Evolutionary conservation across 2,113 vertebrate genomes (phyloP).

Genomic region (Cettia cetti): DNA sequence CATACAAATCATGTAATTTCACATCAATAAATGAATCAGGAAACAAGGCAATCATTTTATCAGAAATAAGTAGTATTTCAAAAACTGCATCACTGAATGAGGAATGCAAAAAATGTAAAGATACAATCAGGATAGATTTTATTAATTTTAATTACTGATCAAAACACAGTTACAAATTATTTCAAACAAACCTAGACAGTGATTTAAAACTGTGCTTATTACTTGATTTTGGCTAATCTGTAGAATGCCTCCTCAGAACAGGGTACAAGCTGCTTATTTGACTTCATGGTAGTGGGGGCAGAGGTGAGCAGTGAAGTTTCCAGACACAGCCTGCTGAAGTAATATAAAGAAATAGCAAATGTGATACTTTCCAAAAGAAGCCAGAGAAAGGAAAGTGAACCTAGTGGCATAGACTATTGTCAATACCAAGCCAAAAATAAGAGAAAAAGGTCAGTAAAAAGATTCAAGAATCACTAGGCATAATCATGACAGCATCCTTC

Average conservation of each 20-base stretch:
- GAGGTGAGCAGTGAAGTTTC: slow-evolving; percentile 38
- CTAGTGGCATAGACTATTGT: background rate
- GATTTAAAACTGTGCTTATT: slow-evolving; percentile 48
- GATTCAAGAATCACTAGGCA: background rate
- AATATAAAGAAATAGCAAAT: slow-evolving; percentile 53
- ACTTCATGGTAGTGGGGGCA: slow-evolving; percentile 38
- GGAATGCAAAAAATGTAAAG: background rate
- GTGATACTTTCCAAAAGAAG: slow-evolving; percentile 40
- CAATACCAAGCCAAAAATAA: background rate
- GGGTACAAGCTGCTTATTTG: slow-evolving; percentile 49
- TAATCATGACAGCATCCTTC: background rate
- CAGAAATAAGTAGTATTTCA: background rate
- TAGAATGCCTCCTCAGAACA: slow-evolving; percentile 54
- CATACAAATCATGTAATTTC: background rate
- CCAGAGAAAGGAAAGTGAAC: slow-evolving; percentile 19
- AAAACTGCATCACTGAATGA: background rate
- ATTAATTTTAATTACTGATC: background rate
- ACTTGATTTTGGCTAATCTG: slow-evolving; percentile 54
- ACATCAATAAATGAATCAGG: background rate
- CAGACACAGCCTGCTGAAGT: slow-evolving; percentile 50
- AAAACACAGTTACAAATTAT: slow-evolving; percentile 7
- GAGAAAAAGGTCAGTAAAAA: background rate
- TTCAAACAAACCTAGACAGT: slow-evolving; percentile 24
- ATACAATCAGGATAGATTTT: background rate
- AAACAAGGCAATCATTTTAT: background rate